Evolutionary conservation across 2,797 vertebrate genomes (phyloP).

Genomic region (Morelia viridis): DNA sequence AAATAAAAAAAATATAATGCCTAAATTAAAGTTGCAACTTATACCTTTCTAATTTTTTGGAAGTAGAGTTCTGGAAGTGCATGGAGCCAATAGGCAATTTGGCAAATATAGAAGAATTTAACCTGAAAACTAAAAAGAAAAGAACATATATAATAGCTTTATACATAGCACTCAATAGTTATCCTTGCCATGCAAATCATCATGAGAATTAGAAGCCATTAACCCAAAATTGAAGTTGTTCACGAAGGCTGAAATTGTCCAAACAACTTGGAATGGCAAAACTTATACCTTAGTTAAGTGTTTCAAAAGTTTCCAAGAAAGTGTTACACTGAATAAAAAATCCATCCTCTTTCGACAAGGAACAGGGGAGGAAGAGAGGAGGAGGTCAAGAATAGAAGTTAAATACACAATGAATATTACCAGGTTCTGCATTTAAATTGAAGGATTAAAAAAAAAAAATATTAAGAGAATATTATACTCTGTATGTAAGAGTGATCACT

Average conservation of each 20-base stretch:
- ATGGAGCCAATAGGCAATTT: slow-evolving; percentile 88
- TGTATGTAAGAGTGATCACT: background rate
- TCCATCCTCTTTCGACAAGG: background rate
- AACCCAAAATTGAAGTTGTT: background rate
- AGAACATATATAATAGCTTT: background rate
- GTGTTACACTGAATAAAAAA: background rate
- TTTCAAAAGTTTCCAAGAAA: background rate
- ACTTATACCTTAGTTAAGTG: background rate
- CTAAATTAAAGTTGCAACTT: slow-evolving; percentile 6
- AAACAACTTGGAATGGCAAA: background rate
- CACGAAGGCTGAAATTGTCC: background rate
- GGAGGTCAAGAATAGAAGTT: background rate
- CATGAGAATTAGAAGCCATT: background rate
- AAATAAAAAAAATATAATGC: background rate
- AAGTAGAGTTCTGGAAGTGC: slow-evolving; percentile 85
- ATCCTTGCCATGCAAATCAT: background rate
- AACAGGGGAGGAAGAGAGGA: background rate
- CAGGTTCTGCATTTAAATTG: background rate
- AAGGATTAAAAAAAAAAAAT: background rate
- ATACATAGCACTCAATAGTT: background rate
- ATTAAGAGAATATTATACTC: background rate
- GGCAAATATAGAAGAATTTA: slow-evolving; percentile 89
- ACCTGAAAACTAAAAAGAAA: slow-evolving; percentile 80
- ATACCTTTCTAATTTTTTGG: slow-evolving; percentile 85
- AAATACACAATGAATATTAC: background rate